Base-by-base conservation (phyloP, 2,113 vertebrate species). In the Cyprinodon brontotheroides region DNA sequence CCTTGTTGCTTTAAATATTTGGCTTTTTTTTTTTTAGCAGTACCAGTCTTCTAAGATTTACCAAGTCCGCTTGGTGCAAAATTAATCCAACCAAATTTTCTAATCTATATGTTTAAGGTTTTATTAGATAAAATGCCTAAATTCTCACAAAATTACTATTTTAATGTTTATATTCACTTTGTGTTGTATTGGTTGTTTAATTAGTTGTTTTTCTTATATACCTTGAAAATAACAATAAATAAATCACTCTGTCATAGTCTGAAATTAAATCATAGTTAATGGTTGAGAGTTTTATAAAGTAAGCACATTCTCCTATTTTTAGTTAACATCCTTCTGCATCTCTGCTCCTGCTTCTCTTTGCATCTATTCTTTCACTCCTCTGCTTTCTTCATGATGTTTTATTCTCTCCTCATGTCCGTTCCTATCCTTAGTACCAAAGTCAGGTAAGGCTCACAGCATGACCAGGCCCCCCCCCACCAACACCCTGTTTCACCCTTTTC, bases 341-440 rank as follows among this genome's bases (percentile, higher is more conserved):
- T 93, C 88, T 92, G 93, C 94, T 93, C 93, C 86, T 84, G 75
- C 89, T 95, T 80, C 60, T 87, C 84, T 94, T 94, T 95, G 91
- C 95, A 95, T 94, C 93, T 95, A 92, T 95, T 85, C 94, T 0
- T 91, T 90, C 92, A 81, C 84, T 89, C 78, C 80, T 90, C 73
- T 82, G 59, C 87, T 79, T 57, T 80, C 78, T 85, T 92, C 87
- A 91, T 67, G 43, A 79, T 83, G 65, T 89, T 76, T 80, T 91
- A 67, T 89, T 92, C 88, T 90, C 84, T 87, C 86, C 88, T 89
- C 85, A 78, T 93, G 87, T 96, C 91, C 94, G 93, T 95, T 93
- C 91, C 94, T 95, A 94, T 93, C 91, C 70, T 93, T 96, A 99
- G 98, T 96, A 97, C 98, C 93, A 99, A 98, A 95, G 96, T 97